Base-by-base conservation (phyloP, 2,797 vertebrate genomes). In the Aplochiton taeniatus region DNA sequence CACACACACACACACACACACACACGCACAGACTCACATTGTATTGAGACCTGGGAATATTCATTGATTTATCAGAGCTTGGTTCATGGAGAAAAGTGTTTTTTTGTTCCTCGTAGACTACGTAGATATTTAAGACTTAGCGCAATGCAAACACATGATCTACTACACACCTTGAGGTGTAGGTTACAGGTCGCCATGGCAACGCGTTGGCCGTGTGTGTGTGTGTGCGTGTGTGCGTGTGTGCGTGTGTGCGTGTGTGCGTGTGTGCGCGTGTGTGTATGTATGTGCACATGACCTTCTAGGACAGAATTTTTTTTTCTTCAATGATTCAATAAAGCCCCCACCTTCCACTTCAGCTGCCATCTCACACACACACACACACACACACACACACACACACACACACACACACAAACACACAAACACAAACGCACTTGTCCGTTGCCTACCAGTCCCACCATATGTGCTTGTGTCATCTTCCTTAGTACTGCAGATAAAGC, bases 191-290 rank as follows among this genome's bases (percentile, higher is more conserved):
- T 82, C 71, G 72, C 73, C 72, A 73, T 70, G 74, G 66, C 68
- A 78, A 82, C 70, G 68, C 78, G 70, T 75, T 80, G 76, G 73
- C 74, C 77, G 58, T 70, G 69, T 79, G 76, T 79, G 73, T 73
- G 81, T 61, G 59, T 77, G 79, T 86, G 82, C 83, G 83, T 84
- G 88, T 88, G 73, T 79, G 85, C 80, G 81, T 48, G 77, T n/a
- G n/a, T n/a, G n/a, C 77, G 58, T 70, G 69, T 79, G 76, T 79
- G 73, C 72, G 81, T 61, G 59, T 77, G 79, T 86, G 82, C 83
- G 83, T 84, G 88, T 88, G 73, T 79, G 85, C 80, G 81, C n/a
- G n/a, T n/a, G n/a, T n/a, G n/a, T n/a, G n/a, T n/a, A n/a, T n/a
- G n/a, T n/a, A n/a, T n/a, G n/a, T 48, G 77, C 60, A 62, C 46